Base-by-base conservation (phyloP, 2,888 invertebrate genomes). In the Drosophila hamatofila region DNA sequence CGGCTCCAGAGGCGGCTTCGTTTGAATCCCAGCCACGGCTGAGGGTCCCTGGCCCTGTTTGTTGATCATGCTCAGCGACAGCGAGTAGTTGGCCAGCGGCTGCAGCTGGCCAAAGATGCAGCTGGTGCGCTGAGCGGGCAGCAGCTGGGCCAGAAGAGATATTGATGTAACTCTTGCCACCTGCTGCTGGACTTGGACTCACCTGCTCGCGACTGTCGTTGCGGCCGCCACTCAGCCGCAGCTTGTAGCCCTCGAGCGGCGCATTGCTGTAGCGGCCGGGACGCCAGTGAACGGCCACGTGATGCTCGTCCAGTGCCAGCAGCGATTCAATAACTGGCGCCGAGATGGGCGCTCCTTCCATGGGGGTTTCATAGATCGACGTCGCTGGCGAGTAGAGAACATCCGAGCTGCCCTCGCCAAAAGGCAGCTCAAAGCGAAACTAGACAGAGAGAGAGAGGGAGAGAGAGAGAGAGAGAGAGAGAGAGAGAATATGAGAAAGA, bases 261-360 rank as follows among this genome's bases (percentile, higher is more conserved):
- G 97, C 98, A 92, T 97, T 97, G 58, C 96, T 96, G 91, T 96
- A 97, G 60, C 95, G 95, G 18, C 98, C 98, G 18, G 97, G 96
- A 92, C 96, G 95, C 98, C 98, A 98, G 84, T 96, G 96, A 70
- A 98, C 95, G 75, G 97, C 97, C 72, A 98, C 96, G 81, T 97
- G 95, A 81, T 95, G 95, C 57, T 96, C 95, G 92, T 98, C 97
- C 62, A 97, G 95, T 5, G 97, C 95, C 64, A 96, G 95, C 23
- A 96, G 96, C 79, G 96, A 94, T 79, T 97, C 95, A 75, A 97
- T 95, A 71, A 94, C 93, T 8, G 97, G 97, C 27, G 96, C 94
- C 0, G 96, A 98, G 78, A 95, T 94, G 16, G 97, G 97, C 56
- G 95, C 94, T 39, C 97, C 97, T 65, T 94, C 95, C 7, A 96